Conservation (phyloP, 2,888 invertebrate genomes). For the Drosophila kuntzei region DNA sequence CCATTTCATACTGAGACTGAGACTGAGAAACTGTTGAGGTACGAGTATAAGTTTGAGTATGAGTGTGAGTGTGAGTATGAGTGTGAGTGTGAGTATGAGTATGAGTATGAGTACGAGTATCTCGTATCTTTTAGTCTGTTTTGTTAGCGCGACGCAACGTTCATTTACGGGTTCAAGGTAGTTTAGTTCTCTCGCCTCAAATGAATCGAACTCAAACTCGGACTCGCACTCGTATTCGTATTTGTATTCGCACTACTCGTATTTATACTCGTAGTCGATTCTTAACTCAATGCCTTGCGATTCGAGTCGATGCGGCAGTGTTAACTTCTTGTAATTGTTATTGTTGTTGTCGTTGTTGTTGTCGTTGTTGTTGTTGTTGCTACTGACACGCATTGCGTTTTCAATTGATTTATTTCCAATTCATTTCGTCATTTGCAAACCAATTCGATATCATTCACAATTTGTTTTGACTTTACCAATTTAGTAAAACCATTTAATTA, state of each 20-base stretch:
- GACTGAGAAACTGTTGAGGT: conserved; percentile 31
- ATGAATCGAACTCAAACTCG: conserved; percentile 29
- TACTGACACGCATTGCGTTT: conserved; percentile 52
- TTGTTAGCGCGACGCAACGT: conserved; percentile 45
- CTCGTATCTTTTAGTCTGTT: conserved; percentile 41
- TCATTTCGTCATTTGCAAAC: conserved; percentile 47
- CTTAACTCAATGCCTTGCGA: conserved; percentile 24
- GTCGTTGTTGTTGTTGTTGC: conserved; percentile 29
- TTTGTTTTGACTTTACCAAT: conserved; percentile 34
- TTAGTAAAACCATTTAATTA: conserved; percentile 9
- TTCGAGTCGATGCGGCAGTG: conserved; percentile 29
- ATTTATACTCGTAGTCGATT: conserved; percentile 11
- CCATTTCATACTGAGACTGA: conserved; percentile 14
- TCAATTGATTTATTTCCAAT: conserved; percentile 35
- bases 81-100: not conserved
- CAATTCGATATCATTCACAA: conserved; percentile 22
- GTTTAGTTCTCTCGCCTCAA: conserved; percentile 63
- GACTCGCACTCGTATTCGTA: not conserved
- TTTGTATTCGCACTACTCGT: not conserved
- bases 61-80: not conserved
- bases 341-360: conserved; percentile 20
- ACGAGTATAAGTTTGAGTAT: not conserved
- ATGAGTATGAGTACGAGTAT: conserved; percentile 1
- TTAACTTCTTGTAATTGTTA: conserved; percentile 23
- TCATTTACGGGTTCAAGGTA: conserved; percentile 75